Conservation (phyloP, 2,888 invertebrate genomes). For the Pasiphila rectangulata region DNA sequence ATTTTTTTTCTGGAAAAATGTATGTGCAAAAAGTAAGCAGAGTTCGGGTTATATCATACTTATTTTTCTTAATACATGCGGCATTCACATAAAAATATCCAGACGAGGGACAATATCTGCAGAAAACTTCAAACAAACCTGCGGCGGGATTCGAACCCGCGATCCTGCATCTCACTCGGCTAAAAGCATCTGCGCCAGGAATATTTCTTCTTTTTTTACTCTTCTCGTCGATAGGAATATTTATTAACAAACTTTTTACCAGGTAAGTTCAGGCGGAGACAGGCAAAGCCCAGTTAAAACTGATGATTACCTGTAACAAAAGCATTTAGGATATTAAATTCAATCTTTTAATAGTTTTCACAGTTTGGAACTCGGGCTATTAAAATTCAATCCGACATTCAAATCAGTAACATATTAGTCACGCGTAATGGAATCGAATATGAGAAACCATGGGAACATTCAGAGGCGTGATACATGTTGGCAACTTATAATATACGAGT, state of each 20-base stretch:
- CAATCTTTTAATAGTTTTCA: constrained; percentile 5
- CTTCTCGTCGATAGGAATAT: background rate
- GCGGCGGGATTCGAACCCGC: no score
- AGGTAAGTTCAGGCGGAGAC: background rate
- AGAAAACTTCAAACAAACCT: no score
- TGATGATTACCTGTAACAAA: constrained; percentile 6
- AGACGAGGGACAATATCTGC: no score
- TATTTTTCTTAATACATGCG: no score
- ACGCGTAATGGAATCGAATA: constrained; percentile 28
- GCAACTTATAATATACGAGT: no score
- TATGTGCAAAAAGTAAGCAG: no score
- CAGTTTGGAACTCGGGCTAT: constrained; percentile 10
- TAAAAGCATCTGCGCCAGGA: no score
- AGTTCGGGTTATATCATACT: no score
- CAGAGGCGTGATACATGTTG: no score
- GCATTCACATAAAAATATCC: no score
- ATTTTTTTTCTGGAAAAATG: no score
- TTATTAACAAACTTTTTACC: background rate
- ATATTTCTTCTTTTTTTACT: background rate
- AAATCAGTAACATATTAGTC: constrained; percentile 30
- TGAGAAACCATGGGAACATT: constrained; percentile 23
- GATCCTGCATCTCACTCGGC: no score
- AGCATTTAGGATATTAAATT: background rate
- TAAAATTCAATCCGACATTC: constrained; percentile 22
- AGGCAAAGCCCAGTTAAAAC: background rate